Percentiles rank a stretch among this genome's conserved stretches.
Conservation (phyloP, 2,888 invertebrate species). For the Drosophila macrospina region DNA sequence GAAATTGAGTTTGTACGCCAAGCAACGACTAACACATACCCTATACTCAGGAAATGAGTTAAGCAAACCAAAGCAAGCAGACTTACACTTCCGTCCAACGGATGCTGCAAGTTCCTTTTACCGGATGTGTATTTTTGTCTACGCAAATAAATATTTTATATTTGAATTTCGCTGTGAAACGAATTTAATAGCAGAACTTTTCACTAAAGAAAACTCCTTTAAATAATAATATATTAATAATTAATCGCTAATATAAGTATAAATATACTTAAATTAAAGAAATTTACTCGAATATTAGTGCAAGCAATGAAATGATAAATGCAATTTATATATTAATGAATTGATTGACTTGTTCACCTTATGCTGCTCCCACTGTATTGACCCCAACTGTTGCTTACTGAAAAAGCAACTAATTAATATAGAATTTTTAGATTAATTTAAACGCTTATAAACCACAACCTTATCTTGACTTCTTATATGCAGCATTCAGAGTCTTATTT, state of each 20-base stretch:
- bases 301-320: neutral
- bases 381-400: slow-evolving; percentile 3
- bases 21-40: neutral
- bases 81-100: too few species aligned
- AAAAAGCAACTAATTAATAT: neutral
- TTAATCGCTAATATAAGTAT: too few species aligned
- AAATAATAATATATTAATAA: too few species aligned
- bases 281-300: too few species aligned
- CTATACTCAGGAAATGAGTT: neutral
- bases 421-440: slow-evolving; percentile 5
- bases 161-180: too few species aligned
- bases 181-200: neutral
- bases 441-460: neutral
- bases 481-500: neutral
- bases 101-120: too few species aligned
- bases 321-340: neutral
- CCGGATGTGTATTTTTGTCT: too few species aligned
- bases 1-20: too few species aligned
- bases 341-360: neutral
- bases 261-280: too few species aligned
- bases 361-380: neutral
- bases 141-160: too few species aligned
- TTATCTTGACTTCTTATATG: neutral
- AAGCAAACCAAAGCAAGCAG: too few species aligned
- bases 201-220: neutral